These are phyloP conservation scores for Hemiscyllium ocellatum DNA, from an alignment of 2,113 vertebrate genomes.

Conservation along the genomic window DNA sequence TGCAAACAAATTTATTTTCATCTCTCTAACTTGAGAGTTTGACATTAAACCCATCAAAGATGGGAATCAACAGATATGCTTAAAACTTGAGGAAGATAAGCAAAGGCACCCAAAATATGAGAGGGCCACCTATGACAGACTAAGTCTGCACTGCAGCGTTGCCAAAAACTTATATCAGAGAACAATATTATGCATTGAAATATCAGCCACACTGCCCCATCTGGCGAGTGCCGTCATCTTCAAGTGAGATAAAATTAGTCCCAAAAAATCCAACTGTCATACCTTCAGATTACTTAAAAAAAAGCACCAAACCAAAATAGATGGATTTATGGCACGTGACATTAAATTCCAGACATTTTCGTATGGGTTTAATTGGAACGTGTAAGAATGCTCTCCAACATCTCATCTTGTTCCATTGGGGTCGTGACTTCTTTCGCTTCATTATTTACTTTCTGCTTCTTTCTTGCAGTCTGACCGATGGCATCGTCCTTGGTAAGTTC, in stretches of 20 bases:
- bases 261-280: constrained; percentile 2
- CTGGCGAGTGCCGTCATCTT: neutral
- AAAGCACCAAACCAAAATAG: neutral
- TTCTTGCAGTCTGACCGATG: constrained; percentile 40
- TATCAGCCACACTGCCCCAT: neutral
- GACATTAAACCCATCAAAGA: neutral
- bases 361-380: constrained; percentile 24
- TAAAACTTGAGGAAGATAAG: constrained; percentile 1
- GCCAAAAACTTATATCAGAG: neutral
- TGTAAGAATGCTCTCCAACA: constrained; percentile 15
- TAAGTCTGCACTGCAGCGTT: constrained; percentile 20
- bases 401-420: constrained; percentile 13
- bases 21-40: neutral
- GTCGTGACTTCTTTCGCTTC: neutral
- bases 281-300: neutral
- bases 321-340: neutral
- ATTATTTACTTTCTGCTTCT: constrained; percentile 43
- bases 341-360: neutral
- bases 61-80: constrained; percentile 1
- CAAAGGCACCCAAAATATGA: neutral
- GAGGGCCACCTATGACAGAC: neutral
- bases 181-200: neutral
- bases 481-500: constrained; percentile 70
- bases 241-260: neutral
- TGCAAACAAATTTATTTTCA: constrained; percentile 2